These are phyloP conservation scores for Perca fluviatilis DNA, from an alignment of 2,113 vertebrate species.

Conservation along the genomic window DNA sequence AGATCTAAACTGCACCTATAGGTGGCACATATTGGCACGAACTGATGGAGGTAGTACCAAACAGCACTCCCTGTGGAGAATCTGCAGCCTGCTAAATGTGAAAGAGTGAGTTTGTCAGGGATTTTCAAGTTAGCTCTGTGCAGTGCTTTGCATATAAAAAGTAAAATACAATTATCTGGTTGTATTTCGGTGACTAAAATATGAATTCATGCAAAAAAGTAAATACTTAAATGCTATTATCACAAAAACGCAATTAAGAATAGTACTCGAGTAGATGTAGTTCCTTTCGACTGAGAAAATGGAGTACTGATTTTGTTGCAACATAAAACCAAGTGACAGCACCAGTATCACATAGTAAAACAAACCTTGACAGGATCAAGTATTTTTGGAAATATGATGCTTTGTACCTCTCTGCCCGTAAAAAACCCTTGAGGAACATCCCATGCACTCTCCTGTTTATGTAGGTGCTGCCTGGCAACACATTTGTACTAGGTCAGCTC, in stretches of 20 bases:
- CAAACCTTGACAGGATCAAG: constrained; percentile 16
- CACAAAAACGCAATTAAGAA: neutral
- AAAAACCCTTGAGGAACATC: constrained; percentile 44
- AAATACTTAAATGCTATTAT: neutral
- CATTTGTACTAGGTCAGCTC: constrained; percentile 59
- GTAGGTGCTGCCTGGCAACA: constrained; percentile 63
- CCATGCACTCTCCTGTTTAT: constrained; percentile 44
- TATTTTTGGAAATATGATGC: constrained; percentile 33
- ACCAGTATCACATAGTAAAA: constrained; percentile 32
- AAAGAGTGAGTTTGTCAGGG: neutral
- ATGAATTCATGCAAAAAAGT: neutral
- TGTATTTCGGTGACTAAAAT: neutral
- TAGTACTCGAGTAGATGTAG: neutral
- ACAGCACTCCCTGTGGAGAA: constrained; percentile 2
- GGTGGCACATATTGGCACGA: neutral
- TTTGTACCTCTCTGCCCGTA: neutral
- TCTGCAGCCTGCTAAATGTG: neutral
- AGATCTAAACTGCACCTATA: neutral
- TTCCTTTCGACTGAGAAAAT: neutral
- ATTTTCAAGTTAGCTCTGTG: neutral
- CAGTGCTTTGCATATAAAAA: neutral
- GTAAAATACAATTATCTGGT: neutral
- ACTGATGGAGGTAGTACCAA: neutral
- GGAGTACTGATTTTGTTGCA: constrained; percentile 1
- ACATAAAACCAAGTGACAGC: constrained; percentile 36